Base-by-base conservation (phyloP, 2,888 invertebrate genomes). In the Marasmarcha lunaedactyla region DNA sequence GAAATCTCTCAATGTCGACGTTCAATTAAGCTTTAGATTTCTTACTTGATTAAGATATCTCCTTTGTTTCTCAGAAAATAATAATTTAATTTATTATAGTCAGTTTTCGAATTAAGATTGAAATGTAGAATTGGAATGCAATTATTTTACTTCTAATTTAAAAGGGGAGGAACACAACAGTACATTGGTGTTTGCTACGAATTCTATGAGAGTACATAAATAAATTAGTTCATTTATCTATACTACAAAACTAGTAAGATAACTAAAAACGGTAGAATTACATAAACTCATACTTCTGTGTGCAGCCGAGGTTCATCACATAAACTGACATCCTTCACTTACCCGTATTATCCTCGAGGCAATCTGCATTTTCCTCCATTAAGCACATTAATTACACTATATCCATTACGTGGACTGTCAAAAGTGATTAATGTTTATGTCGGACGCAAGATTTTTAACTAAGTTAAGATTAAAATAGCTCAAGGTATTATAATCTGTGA, bases 401-500 rank as follows among this genome's bases (percentile, higher is more conserved):
- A 77, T 78, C 78, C 77, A 76, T 78, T 76, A 79, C 76, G 58
- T 59, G 48, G 59, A 57, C 70, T 76, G 79, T 77, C 81, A 79
- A 67, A 69, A 72, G 65, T 81, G 83, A 83, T 81, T 78, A 79
- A 81, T 79, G 79, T 60, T 71, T 73, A 76, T 70, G 74, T 73
- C 63, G 71, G 73, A 64, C 70, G 78, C 76, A 77, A 81, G 81
- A 81, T 81, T 81, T 81, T 83, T 83, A 81, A 81, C 78, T 74
- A 73, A 81, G 78, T 83, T 79, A 77, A 79, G 79, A 81, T 79
- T 81, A 83, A 81, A 79, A 78, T 79, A 77, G 83, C 83, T 83
- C 69, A 76, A 66, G 73, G 76, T 74, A 74, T 73, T 73, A 71
- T 71, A 70, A 71, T 72, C 63, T 67, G 64, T 59, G 59, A 42